A percentile compares a stretch with the other conserved stretches of the same genome.
Evolutionary conservation across 2,797 vertebrate species (phyloP).

Genomic region (Halcyon chelicuti): DNA sequence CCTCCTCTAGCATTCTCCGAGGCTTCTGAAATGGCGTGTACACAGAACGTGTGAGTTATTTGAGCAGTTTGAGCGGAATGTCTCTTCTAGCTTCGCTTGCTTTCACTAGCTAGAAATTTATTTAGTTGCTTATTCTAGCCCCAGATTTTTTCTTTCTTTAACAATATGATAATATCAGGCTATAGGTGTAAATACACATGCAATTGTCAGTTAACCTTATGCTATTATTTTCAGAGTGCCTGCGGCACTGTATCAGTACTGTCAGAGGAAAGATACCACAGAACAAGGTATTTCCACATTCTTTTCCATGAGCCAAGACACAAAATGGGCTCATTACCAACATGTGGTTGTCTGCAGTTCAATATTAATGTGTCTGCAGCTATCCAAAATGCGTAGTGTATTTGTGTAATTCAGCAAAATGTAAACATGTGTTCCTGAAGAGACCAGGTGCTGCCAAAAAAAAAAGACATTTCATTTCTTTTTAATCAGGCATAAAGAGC

Average conservation of each 20-base stretch:
- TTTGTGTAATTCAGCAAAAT: slow-evolving; percentile 63
- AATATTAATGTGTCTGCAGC: slow-evolving; percentile 67
- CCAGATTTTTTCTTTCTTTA: slow-evolving; percentile 66
- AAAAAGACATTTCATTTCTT: slow-evolving; percentile 13
- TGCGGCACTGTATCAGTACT: slow-evolving; percentile 78
- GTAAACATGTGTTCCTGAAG: slow-evolving; percentile 67
- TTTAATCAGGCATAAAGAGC: slow-evolving; percentile 8
- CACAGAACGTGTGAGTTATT: neutral
- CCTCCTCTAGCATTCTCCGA: neutral
- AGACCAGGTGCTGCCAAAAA: slow-evolving; percentile 46
- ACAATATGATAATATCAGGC: slow-evolving; percentile 80
- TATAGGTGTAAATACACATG: slow-evolving; percentile 80
- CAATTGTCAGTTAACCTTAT: slow-evolving; percentile 83
- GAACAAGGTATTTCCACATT: slow-evolving; percentile 76
- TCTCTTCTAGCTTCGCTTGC: slow-evolving; percentile 39
- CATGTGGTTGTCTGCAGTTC: slow-evolving; percentile 73
- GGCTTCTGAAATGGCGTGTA: neutral
- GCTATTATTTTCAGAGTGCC: slow-evolving; percentile 80
- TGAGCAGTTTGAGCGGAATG: neutral
- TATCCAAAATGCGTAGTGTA: slow-evolving; percentile 32
- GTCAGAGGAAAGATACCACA: slow-evolving; percentile 74
- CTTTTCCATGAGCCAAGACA: slow-evolving; percentile 71
- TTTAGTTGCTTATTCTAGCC: slow-evolving; percentile 64
- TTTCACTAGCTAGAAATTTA: slow-evolving; percentile 64
- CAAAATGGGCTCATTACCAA: slow-evolving; percentile 79